phyloP scores from a whole-genome alignment of 2,113 vertebrate species.

The Cervus canadensis region DNA sequence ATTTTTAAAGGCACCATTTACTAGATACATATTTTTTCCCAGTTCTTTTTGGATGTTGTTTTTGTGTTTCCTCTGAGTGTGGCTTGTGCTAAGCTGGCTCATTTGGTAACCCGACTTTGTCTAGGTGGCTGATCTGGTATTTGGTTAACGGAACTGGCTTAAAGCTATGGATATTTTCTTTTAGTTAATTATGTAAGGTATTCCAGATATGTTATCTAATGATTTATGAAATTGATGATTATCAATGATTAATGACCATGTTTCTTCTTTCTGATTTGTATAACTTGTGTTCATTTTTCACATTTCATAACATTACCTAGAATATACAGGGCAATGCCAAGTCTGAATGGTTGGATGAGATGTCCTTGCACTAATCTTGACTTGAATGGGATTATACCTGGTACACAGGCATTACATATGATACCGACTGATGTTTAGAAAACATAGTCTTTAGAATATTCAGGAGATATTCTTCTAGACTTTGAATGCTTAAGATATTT shows the following conservation, averaged over 20 bases:
- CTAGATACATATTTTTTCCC: not conserved
- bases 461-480: not conserved
- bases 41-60: not conserved
- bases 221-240: slow-evolving; percentile 2
- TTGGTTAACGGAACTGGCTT: not conserved
- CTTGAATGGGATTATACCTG: no score
- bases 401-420: fast-evolving
- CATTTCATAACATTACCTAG: not conserved
- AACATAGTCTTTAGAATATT: not conserved
- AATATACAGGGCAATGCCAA: not conserved
- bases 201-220: not conserved
- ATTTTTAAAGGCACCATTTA: not conserved
- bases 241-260: not conserved
- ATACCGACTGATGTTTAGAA: not conserved
- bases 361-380: not conserved
- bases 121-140: not conserved
- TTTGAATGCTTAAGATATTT: not conserved
- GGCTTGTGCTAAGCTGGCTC: not conserved
- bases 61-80: not conserved
- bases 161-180: not conserved
- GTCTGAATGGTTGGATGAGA: not conserved
- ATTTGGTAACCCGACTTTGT: no score
- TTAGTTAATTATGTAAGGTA: not conserved
- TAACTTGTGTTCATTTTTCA: not conserved
- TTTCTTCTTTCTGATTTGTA: not conserved